Evolutionary conservation across 2,888 invertebrate species (phyloP).

Genomic region (Eretmocerus hayati): DNA sequence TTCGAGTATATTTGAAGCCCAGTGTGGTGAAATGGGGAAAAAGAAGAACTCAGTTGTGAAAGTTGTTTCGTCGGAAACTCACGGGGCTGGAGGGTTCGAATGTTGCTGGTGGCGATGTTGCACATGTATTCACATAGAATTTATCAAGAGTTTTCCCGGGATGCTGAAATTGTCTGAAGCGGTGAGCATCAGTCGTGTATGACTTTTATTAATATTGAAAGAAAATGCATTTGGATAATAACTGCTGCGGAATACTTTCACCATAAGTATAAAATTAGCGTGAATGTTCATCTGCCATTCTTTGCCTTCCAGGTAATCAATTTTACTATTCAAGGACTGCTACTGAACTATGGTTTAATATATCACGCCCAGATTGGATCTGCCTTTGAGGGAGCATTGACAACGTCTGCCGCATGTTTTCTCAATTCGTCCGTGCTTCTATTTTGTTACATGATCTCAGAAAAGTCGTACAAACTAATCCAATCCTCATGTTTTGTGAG

Average conservation of each 20-base stretch:
- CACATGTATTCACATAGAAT: conserved; percentile 71
- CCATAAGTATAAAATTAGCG: conserved; percentile 49
- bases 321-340: conserved; percentile 24
- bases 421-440: conserved; percentile 69
- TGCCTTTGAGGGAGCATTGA: conserved; percentile 73
- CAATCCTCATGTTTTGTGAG: conserved; percentile 79
- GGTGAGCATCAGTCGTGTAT: conserved; percentile 42
- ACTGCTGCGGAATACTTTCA: too few species aligned
- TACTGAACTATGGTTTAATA: conserved; percentile 70
- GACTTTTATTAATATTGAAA: neutral
- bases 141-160: conserved; percentile 68
- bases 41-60: conserved; percentile 5
- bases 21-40: conserved; percentile 10
- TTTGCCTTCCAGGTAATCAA: conserved; percentile 5
- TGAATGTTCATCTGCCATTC: neutral
- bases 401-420: conserved; percentile 73
- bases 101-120: conserved; percentile 68
- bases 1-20: too few species aligned
- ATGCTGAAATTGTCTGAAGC: conserved; percentile 69
- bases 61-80: conserved; percentile 1
- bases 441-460: conserved; percentile 70
- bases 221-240: neutral
- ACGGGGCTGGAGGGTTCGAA: conserved; percentile 50
- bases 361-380: conserved; percentile 69
- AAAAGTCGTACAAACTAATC: conserved; percentile 67